Conservation (phyloP, 2,797 vertebrate genomes). For the Melanogrammus aeglefinus region DNA sequence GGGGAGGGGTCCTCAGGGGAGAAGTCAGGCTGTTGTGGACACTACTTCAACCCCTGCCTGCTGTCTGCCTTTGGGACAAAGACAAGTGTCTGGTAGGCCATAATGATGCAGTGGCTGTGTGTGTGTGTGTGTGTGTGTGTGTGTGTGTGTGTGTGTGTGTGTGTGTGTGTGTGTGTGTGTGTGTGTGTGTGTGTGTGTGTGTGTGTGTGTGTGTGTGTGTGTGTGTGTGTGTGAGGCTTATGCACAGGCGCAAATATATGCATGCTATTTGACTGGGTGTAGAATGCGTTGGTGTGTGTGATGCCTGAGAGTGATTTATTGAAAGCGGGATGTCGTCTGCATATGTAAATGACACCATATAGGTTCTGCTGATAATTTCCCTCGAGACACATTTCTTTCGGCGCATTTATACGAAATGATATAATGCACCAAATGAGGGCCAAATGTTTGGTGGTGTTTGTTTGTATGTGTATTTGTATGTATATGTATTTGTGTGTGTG, state of each 20-base stretch:
- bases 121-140: conserved; percentile 26
- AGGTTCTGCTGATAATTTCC: not conserved
- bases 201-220: conserved; percentile 27
- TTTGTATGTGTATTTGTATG: not conserved
- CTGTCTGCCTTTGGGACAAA: conserved; percentile 61
- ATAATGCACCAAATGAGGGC: not conserved
- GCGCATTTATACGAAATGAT: not conserved
- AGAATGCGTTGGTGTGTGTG: conserved; percentile 51
- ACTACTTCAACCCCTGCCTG: conserved; percentile 49
- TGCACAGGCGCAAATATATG: conserved; percentile 35
- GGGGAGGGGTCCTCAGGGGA: conserved; percentile 54
- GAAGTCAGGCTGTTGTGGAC: conserved; percentile 50
- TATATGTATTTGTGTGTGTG: not conserved
- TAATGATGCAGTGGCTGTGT: conserved; percentile 34
- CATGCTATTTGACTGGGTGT: conserved; percentile 43
- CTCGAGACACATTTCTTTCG: not conserved
- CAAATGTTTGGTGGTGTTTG: not conserved
- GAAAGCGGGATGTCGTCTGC: conserved; percentile 9
- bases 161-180: not conserved
- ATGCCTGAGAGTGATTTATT: conserved; percentile 10
- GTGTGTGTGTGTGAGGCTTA: conserved; percentile 8
- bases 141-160: conserved; percentile 20
- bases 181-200: conserved; percentile 16
- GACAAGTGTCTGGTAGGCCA: conserved; percentile 35
- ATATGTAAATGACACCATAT: not conserved